Conservation (phyloP, 64 coral and sea anemone genomes). For the Stichodactyla helianthus region DNA sequence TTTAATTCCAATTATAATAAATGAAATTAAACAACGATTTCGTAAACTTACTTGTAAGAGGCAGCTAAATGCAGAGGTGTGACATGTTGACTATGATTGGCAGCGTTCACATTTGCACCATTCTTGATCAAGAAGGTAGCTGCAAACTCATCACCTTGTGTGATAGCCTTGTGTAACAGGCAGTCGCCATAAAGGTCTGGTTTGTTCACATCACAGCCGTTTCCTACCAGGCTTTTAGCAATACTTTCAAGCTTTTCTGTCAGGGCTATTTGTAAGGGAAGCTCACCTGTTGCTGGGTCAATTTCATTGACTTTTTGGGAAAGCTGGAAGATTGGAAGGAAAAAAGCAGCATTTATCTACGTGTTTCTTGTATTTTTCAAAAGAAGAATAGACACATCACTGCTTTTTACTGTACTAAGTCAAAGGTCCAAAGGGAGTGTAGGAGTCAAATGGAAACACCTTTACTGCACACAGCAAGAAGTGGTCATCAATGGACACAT, state of each 20-base stretch:
- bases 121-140: slow-evolving; percentile 88
- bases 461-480: too few relatives aligned
- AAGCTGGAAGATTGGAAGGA: slow-evolving; percentile 38
- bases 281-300: slow-evolving; percentile 78
- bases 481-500: too few relatives aligned
- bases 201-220: slow-evolving; percentile 91
- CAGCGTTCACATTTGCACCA: slow-evolving; percentile 73
- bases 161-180: slow-evolving; percentile 81
- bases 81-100: slow-evolving; percentile 71
- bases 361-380: too few relatives aligned
- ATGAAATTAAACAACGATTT: background rate
- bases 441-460: too few relatives aligned
- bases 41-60: slow-evolving; percentile 64
- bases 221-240: slow-evolving; percentile 64
- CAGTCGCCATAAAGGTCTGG: slow-evolving; percentile 68
- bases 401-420: too few relatives aligned
- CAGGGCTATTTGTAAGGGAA: slow-evolving; percentile 84
- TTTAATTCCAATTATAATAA: too few relatives aligned
- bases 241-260: slow-evolving; percentile 90
- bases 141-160: slow-evolving; percentile 84
- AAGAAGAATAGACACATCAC: too few relatives aligned
- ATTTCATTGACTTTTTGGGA: slow-evolving; percentile 87
- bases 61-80: slow-evolving; percentile 89
- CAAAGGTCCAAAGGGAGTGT: too few relatives aligned
- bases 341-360: background rate